Evolutionary conservation across 2,113 vertebrate genomes (phyloP).

Genomic region (Boulengeromyrus knoepffleri): DNA sequence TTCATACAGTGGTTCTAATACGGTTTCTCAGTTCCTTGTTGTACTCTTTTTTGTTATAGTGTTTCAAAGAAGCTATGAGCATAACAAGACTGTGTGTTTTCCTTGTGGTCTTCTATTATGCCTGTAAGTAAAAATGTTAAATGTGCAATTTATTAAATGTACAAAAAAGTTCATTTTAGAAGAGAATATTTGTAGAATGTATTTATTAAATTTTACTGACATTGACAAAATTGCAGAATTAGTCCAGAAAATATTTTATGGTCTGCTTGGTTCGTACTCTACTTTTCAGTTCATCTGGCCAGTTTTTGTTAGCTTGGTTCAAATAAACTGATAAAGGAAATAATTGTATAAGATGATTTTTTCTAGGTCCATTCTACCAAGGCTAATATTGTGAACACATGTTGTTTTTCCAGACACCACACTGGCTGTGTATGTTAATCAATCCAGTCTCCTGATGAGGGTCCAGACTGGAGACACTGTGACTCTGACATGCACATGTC

Average conservation of each 20-base stretch:
- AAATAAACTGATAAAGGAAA: background rate
- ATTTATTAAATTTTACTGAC: background rate
- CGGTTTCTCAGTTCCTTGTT: background rate
- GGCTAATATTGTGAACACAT: background rate
- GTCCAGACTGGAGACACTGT: slow-evolving; percentile 25
- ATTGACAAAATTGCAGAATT: background rate
- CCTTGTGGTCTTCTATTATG: background rate
- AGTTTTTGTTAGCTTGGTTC: background rate
- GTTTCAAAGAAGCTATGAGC: background rate
- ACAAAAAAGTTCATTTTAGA: background rate
- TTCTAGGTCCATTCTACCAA: background rate
- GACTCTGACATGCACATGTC: slow-evolving; percentile 21
- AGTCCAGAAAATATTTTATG: background rate
- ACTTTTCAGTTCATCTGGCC: background rate
- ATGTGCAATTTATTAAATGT: background rate
- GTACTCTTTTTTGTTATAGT: background rate
- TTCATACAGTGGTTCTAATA: background rate
- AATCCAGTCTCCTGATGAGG: background rate
- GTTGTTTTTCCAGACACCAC: slow-evolving; percentile 3
- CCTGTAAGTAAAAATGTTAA: background rate
- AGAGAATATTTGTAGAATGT: background rate
- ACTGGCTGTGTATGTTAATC: background rate
- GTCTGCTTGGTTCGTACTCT: background rate
- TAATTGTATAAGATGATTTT: background rate
- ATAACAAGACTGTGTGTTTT: background rate